These are phyloP conservation scores for Amblyopsis hoosieri DNA, from an alignment of 2,797 vertebrate genomes.

Conservation along the genomic window DNA sequence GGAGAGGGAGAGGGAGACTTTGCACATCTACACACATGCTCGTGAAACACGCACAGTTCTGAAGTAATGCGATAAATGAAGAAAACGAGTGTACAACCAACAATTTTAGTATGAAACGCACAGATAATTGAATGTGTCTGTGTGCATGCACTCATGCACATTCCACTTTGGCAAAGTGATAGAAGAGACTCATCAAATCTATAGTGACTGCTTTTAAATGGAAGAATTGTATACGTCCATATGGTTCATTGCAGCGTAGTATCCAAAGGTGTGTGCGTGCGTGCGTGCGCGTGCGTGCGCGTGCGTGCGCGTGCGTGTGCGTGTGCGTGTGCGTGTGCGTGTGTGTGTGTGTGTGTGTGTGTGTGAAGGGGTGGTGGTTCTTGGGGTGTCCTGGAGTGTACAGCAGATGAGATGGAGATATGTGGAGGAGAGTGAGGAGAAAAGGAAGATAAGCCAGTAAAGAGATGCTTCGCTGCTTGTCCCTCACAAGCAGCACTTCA, in stretches of 20 bases:
- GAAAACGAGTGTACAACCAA: background rate
- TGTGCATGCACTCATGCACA: background rate
- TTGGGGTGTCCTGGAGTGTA: background rate
- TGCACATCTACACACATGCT: no score
- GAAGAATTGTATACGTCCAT: constrained; percentile 1
- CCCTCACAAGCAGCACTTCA: background rate
- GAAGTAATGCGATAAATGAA: background rate
- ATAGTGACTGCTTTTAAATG: background rate
- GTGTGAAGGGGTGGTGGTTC: background rate
- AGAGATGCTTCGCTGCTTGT: background rate
- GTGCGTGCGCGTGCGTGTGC: background rate
- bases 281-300: constrained; percentile 1
- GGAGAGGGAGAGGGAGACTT: no score
- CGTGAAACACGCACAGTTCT: no score
- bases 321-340: background rate
- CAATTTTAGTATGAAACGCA: background rate
- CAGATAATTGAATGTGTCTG: background rate
- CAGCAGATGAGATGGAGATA: background rate
- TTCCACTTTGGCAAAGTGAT: background rate
- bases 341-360: constrained; percentile 1
- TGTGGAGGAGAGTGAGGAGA: background rate
- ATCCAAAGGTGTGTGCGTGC: background rate
- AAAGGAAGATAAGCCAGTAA: background rate
- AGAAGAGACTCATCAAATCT: background rate
- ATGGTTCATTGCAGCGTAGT: background rate